Conservation (phyloP, 2,797 vertebrate genomes). For the Manis crassicaudata region DNA sequence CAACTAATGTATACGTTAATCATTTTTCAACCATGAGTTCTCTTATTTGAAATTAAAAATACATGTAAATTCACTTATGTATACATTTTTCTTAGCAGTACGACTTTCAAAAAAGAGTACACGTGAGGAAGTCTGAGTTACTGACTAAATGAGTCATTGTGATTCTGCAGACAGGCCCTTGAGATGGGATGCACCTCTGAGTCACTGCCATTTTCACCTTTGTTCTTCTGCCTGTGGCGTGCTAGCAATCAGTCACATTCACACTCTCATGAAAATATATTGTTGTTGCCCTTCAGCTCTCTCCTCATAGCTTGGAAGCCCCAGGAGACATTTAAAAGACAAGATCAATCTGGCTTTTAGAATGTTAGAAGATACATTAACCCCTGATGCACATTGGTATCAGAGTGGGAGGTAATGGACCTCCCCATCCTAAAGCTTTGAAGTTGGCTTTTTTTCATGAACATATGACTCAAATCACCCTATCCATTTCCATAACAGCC, state of each 20-base stretch:
- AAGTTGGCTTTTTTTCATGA: conserved; percentile 26
- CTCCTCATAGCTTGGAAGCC: background rate
- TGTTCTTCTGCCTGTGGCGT: background rate
- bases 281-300: conserved; percentile 51
- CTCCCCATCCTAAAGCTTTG: background rate
- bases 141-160: background rate
- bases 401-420: background rate
- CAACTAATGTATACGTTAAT: background rate
- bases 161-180: background rate
- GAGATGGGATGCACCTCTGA: background rate
- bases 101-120: background rate
- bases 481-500: background rate
- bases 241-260: conserved; percentile 34
- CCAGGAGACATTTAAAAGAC: conserved; percentile 53
- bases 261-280: conserved; percentile 54
- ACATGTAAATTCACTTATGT: background rate
- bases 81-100: background rate
- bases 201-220: conserved; percentile 38
- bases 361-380: conserved; percentile 60
- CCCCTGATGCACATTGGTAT: background rate
- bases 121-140: background rate
- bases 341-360: conserved; percentile 62
- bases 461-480: background rate
- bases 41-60: conserved; percentile 39
- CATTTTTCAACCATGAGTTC: background rate